These are phyloP conservation scores for Nothobranchius kuhntae DNA, from an alignment of 2,113 vertebrate genomes.

Conservation along the genomic window DNA sequence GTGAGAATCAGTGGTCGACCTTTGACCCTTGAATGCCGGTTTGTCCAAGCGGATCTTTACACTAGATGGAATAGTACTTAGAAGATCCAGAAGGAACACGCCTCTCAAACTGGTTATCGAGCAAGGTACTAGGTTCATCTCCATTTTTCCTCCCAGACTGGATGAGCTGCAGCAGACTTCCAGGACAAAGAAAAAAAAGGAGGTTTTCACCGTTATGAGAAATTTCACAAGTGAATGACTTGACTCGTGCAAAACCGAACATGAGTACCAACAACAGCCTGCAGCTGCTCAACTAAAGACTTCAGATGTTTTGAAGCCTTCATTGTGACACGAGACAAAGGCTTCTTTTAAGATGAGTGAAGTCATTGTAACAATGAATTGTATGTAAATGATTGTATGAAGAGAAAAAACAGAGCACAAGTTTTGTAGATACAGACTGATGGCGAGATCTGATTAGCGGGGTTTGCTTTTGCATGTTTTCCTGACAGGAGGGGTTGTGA, in stretches of 20 bases:
- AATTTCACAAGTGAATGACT: slow-evolving; percentile 20
- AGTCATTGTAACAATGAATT: slow-evolving; percentile 45
- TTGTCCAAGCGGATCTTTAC: slow-evolving; percentile 28
- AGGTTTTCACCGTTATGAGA: not conserved
- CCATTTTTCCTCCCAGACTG: slow-evolving; percentile 24
- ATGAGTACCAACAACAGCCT: slow-evolving; percentile 9
- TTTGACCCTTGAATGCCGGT: slow-evolving; percentile 33
- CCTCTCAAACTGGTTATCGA: slow-evolving; percentile 32
- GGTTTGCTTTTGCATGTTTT: slow-evolving; percentile 72
- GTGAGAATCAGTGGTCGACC: slow-evolving; percentile 29
- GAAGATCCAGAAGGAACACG: slow-evolving; percentile 26
- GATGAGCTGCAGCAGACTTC: slow-evolving; percentile 20
- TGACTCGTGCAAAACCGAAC: slow-evolving; percentile 8
- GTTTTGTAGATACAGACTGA: slow-evolving; percentile 27
- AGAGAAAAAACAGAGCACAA: slow-evolving; percentile 44
- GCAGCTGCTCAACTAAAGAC: slow-evolving; percentile 25
- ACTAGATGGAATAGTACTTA: slow-evolving; percentile 30
- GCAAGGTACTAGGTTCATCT: slow-evolving; percentile 7
- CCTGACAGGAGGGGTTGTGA: slow-evolving; percentile 33
- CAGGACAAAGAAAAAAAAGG: slow-evolving; percentile 16
- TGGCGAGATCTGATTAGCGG: slow-evolving; percentile 6
- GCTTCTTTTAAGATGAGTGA: slow-evolving; percentile 25
- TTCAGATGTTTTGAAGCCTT: slow-evolving; percentile 9
- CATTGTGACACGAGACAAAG: slow-evolving; percentile 14
- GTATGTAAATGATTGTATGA: slow-evolving; percentile 64